phyloP scores from a whole-genome alignment of 2,888 invertebrate species.

The Rotaria sp. region DNA sequence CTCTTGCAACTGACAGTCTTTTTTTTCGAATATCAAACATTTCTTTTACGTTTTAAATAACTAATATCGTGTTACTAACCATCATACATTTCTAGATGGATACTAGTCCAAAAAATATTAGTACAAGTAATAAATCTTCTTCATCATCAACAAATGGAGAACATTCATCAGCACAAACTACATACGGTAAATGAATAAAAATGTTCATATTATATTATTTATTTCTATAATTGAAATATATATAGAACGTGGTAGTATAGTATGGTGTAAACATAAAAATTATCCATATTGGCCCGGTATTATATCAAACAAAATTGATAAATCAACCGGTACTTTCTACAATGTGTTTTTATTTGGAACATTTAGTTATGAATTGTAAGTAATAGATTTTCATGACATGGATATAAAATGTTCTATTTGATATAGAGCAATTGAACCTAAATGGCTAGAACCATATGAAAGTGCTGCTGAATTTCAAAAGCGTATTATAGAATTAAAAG shows the following conservation, averaged over 20 bases:
- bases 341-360: not conserved
- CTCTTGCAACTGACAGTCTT: no score
- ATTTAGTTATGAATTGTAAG: not conserved
- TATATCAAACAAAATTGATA: not conserved
- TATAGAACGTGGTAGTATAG: not conserved
- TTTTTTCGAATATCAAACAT: no score
- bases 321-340: not conserved
- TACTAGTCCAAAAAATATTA: not conserved
- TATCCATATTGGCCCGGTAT: slow-evolving; percentile 16
- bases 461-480: not conserved
- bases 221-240: not conserved
- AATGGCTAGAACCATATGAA: not conserved
- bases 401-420: not conserved
- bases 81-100: not conserved
- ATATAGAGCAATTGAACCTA: not conserved
- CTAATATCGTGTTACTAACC: not conserved
- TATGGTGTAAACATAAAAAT: not conserved
- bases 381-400: not conserved
- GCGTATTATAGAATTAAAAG: not conserved
- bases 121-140: not conserved
- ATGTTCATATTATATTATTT: not conserved
- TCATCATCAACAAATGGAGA: not conserved
- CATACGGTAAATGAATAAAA: not conserved
- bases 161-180: not conserved
- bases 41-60: no score